Percentiles rank a stretch among this genome's conserved stretches.
These are phyloP conservation scores for Bovichtus variegatus DNA, from an alignment of 2,797 vertebrate genomes.

Conservation along the genomic window DNA sequence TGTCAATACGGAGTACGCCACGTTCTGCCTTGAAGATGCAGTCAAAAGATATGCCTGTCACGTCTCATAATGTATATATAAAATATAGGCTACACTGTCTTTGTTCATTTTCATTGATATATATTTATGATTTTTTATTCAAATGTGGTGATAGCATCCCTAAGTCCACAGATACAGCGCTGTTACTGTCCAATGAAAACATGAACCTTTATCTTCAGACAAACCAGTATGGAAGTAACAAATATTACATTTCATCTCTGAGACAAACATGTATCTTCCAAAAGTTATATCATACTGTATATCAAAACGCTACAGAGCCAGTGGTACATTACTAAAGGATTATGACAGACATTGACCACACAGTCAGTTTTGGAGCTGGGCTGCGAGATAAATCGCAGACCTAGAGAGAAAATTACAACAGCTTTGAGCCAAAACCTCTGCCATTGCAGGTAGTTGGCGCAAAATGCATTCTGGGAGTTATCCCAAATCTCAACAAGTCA, in stretches of 20 bases:
- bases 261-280: no score
- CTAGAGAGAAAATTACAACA: background rate
- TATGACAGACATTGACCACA: background rate
- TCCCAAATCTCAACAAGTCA: no score
- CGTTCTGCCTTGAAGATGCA: background rate
- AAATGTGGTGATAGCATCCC: no score
- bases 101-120: no score
- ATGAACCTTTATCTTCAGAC: background rate
- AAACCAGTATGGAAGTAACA: background rate
- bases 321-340: slow-evolving; percentile 5
- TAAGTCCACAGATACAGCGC: no score
- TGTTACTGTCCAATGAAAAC: no score
- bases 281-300: background rate
- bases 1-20: background rate
- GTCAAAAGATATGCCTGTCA: no score
- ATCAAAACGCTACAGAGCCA: background rate
- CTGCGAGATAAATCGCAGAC: background rate
- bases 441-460: rapidly evolving
- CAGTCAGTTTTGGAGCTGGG: background rate
- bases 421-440: background rate
- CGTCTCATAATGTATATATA: no score
- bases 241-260: no score
- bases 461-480: background rate
- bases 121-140: no score
- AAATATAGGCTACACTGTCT: no score